Conservation (phyloP, 2,113 vertebrate species). For the Perccottus glenii region DNA sequence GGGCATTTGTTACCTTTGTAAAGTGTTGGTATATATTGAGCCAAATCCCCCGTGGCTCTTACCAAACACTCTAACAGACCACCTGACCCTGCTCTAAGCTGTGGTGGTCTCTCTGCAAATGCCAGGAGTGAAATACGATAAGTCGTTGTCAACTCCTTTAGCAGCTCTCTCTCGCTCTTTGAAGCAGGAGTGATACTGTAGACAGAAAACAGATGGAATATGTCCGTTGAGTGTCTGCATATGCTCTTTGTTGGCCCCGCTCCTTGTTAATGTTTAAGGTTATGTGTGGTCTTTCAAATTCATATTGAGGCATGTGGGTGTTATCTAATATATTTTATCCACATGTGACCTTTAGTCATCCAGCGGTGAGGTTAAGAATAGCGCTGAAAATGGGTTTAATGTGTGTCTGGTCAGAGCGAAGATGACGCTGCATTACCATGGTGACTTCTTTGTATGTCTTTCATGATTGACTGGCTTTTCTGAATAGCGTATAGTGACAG, state of each 20-base stretch:
- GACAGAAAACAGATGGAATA: conserved; percentile 9
- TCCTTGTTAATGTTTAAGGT: conserved; percentile 33
- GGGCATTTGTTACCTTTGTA: not conserved
- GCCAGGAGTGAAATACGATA: not conserved
- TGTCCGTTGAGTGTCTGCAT: conserved; percentile 35
- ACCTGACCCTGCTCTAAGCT: not conserved
- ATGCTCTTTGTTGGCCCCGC: conserved; percentile 40
- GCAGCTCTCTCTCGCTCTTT: conserved; percentile 3
- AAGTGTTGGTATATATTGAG: not conserved
- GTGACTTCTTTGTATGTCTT: conserved; percentile 51
- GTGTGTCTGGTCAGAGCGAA: conserved; percentile 15
- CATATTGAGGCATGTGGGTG: conserved; percentile 18
- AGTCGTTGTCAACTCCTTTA: not conserved
- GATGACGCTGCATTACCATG: conserved; percentile 42
- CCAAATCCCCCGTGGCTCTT: not conserved
- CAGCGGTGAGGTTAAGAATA: conserved; percentile 28
- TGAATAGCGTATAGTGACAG: conserved; percentile 37
- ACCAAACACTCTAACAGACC: not conserved
- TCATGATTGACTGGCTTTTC: conserved; percentile 54
- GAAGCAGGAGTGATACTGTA: not conserved
- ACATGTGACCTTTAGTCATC: conserved; percentile 26
- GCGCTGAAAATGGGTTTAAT: conserved; percentile 23
- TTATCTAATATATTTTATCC: conserved; percentile 44
- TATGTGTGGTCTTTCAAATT: conserved; percentile 9
- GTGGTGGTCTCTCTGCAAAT: too few relatives aligned